Base-by-base conservation (phyloP, 2,113 vertebrate species). In the Elephas maximus region DNA sequence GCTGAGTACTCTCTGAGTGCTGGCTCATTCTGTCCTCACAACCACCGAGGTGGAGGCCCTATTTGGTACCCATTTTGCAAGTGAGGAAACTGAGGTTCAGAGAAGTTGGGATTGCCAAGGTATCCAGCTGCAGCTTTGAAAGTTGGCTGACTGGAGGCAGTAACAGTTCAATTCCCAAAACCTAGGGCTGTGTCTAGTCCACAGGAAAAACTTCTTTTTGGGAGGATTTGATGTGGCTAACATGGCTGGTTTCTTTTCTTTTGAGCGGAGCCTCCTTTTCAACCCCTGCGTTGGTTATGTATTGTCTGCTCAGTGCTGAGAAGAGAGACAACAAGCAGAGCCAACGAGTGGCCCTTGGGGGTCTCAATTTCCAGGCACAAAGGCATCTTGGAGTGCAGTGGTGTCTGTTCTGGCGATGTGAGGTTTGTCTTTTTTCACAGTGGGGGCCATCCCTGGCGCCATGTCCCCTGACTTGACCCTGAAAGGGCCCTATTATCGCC, bases 401-500 rank as follows among this genome's bases (percentile, higher is more conserved):
- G 71, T 10, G 1, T 73, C 77, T 53, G 65, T 41, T 28, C 60
- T 6, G 1, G 28, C 0, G 37, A 57, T 26, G 0, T 3, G n/a
- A 41, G 51, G 1, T 8, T 71, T 60, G 74, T 33, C 63, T 41
- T 74, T 69, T 69, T 0, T n/a, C 17, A 88, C 87, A 65, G 26
- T 12, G 60, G 74, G 90, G 87, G 26, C 33, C 92, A 51, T 80
- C 28, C 23, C 41, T 15, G 41, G 24, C 60, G 53, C 12, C 93
- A 87, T 6, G 57, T 10, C 18, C 63, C 26, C 95, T 96, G 60
- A 88, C 11, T 0, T 93, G 97, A 96, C 91, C 96, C 15, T 21
- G 6, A 0, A n/a, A 12, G 9, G 5, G 4, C 3, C 0, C 12
- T 44, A 20, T 97, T 97, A 97, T 98, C 98, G 62, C 24, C 94